phyloP scores from a whole-genome alignment of 1,140 invertebrate species.

The Heterodera schachtii region DNA sequence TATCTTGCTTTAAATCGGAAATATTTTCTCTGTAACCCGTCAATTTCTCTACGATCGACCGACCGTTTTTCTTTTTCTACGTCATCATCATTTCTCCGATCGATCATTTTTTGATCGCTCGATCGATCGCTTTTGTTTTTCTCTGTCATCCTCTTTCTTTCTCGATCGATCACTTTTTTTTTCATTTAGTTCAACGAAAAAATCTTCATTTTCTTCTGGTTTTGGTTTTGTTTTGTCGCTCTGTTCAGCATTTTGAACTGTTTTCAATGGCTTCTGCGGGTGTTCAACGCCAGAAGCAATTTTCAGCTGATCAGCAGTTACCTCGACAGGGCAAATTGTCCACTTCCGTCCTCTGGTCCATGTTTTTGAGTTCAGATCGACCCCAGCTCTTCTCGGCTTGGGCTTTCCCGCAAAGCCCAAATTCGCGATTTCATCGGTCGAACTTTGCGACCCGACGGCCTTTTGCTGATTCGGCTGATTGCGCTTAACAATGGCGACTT shows the following conservation, averaged over 20 bases:
- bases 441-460: conserved; percentile 64
- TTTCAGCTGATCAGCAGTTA: conserved; percentile 49
- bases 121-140: too few species aligned
- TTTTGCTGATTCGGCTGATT: conserved; percentile 64
- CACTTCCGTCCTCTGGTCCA: background rate
- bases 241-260: conserved; percentile 46
- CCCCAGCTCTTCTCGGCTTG: conserved; percentile 38
- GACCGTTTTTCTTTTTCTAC: too few species aligned
- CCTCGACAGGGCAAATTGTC: conserved; percentile 44
- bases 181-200: conserved; percentile 66
- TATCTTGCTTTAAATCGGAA: too few species aligned
- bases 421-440: conserved; percentile 51
- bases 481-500: conserved; percentile 55
- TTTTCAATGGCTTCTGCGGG: conserved; percentile 46
- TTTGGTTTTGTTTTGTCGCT: conserved; percentile 61
- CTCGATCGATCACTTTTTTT: background rate
- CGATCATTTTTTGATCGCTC: background rate
- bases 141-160: background rate
- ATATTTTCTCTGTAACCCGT: too few species aligned
- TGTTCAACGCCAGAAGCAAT: conserved; percentile 33
- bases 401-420: conserved; percentile 41
- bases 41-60: too few species aligned
- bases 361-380: conserved; percentile 47
- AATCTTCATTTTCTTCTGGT: conserved; percentile 66
- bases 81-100: background rate